Evolutionary conservation across 1,140 invertebrate species (phyloP).

Genomic region (Microplitis mediator): DNA sequence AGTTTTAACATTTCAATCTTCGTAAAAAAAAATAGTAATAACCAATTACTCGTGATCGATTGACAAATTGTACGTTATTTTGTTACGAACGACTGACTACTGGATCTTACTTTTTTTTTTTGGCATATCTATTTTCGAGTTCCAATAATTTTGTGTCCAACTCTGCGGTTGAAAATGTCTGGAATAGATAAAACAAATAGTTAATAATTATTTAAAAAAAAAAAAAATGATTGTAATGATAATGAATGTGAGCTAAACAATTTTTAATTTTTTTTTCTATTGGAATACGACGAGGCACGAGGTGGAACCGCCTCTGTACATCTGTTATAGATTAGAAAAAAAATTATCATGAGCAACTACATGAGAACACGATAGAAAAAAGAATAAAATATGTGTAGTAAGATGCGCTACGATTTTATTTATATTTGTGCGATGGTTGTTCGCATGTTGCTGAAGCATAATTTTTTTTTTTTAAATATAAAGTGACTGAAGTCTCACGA

Average conservation of each 20-base stretch:
- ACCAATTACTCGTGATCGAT: not conserved
- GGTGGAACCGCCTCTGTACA: not conserved
- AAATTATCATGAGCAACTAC: conserved; percentile 1
- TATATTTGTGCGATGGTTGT: not conserved
- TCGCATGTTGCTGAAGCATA: conserved; percentile 22
- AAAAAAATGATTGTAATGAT: not conserved
- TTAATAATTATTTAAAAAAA: not conserved
- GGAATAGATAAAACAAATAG: conserved; percentile 32
- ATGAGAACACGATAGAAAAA: conserved; percentile 1
- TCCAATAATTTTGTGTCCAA: conserved; percentile 48
- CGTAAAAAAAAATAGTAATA: not conserved
- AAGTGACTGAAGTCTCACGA: conserved; percentile 12
- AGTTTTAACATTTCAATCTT: not conserved
- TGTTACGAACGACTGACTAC: not conserved
- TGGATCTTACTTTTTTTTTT: conserved; percentile 40
- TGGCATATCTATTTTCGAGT: conserved; percentile 48
- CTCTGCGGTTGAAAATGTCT: conserved; percentile 53
- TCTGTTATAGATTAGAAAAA: not conserved
- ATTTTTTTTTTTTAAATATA: conserved; percentile 5
- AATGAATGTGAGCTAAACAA: not conserved
- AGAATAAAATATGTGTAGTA: conserved; percentile 6
- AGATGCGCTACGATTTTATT: not conserved
- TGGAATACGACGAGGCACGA: not conserved
- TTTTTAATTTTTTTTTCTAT: not conserved
- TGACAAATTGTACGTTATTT: not conserved